Percentiles rank a stretch among this genome's conserved stretches.
Evolutionary conservation across 2,888 invertebrate species (phyloP).

Genomic region (Antitype chi): DNA sequence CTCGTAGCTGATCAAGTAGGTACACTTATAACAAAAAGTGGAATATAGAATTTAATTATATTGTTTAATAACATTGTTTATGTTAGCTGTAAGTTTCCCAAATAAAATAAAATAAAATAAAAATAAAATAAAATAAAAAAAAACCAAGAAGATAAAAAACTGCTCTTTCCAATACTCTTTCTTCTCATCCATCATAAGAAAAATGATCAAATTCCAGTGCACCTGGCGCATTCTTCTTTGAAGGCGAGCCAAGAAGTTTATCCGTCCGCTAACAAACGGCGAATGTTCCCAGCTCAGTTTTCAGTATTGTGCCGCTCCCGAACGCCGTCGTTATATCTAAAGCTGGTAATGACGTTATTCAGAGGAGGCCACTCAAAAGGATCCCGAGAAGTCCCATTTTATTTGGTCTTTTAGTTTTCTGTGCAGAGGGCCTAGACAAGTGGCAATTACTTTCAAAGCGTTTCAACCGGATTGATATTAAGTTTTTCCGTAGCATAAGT

Average conservation of each 20-base stretch:
- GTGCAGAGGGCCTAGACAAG: neutral
- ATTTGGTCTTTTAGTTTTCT: neutral
- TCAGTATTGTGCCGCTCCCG: constrained; percentile 61
- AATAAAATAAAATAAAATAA: too few relatives aligned
- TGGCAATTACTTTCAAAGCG: neutral
- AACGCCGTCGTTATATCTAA: constrained; percentile 66
- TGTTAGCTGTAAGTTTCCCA: too few relatives aligned
- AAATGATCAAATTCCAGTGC: constrained; percentile 45
- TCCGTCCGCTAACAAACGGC: constrained; percentile 60
- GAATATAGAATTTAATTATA: neutral
- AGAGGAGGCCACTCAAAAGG: constrained; percentile 25
- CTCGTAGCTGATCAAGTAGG: neutral
- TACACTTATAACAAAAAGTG: neutral
- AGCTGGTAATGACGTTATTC: constrained; percentile 73
- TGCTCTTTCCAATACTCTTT: neutral
- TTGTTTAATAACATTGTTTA: too few relatives aligned
- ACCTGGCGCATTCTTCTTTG: constrained; percentile 51
- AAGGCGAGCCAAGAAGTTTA: constrained; percentile 57
- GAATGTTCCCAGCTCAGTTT: constrained; percentile 59
- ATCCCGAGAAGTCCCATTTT: constrained; percentile 39
- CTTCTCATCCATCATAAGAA: constrained; percentile 37
- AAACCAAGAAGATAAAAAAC: neutral
- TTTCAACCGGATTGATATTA: neutral
- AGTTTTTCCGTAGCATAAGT: neutral
- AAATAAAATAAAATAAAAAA: too few relatives aligned